phyloP scores from a whole-genome alignment of 2,797 vertebrate species.

The Peromyscus melanophrys region DNA sequence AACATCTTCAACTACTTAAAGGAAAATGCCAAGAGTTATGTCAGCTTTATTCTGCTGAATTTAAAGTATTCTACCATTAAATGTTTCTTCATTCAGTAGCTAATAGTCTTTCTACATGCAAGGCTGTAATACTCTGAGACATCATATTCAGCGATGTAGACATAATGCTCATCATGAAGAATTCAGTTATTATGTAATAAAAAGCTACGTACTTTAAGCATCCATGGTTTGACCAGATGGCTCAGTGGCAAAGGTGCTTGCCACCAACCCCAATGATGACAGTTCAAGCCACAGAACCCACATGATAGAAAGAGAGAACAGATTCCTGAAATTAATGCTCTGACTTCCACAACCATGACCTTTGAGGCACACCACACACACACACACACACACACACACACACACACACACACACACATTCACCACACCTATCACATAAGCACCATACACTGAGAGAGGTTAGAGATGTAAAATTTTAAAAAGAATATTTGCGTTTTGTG shows the following conservation, averaged over 20 bases:
- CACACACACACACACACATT: background rate
- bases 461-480: background rate
- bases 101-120: background rate
- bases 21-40: background rate
- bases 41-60: background rate
- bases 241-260: background rate
- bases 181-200: background rate
- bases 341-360: background rate
- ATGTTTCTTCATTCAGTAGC: background rate
- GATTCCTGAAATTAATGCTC: background rate
- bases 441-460: background rate
- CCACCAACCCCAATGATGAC: too few relatives aligned
- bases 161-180: background rate
- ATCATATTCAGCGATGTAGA: background rate
- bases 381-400: background rate
- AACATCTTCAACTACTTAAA: constrained; percentile 19
- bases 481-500: background rate
- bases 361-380: background rate
- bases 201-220: background rate
- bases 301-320: background rate
- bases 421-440: background rate
- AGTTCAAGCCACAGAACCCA: background rate
- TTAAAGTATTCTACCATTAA: background rate
- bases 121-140: background rate
- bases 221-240: background rate